Conservation (phyloP, 23 tunicate species). For the Ascidia mentula region DNA sequence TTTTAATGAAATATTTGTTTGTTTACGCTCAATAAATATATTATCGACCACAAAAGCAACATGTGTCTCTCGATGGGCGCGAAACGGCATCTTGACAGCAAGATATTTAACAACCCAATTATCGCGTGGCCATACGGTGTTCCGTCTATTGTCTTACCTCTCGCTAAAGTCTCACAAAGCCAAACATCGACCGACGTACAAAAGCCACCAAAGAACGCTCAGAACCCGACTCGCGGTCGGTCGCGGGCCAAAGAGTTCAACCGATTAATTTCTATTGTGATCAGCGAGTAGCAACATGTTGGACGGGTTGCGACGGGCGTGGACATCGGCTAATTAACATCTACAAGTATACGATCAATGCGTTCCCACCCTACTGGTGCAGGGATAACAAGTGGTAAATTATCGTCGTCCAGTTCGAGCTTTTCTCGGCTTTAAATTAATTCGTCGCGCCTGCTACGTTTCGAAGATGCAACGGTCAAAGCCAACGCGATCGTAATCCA, state of each 20-base stretch:
- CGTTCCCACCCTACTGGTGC: conserved; percentile 1
- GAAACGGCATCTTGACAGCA: background rate
- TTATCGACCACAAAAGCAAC: no score
- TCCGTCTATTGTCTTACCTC: background rate
- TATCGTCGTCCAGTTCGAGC: background rate
- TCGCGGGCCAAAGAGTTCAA: conserved; percentile 9
- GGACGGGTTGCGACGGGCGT: background rate
- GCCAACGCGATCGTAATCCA: background rate
- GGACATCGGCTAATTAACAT: background rate
- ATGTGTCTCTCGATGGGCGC: no score
- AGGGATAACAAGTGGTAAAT: background rate
- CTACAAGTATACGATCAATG: conserved; percentile 2
- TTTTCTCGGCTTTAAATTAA: background rate
- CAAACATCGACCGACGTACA: background rate
- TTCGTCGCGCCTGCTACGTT: background rate
- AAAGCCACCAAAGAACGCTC: background rate
- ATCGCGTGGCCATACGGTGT: background rate
- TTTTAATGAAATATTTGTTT: no score
- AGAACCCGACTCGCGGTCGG: background rate
- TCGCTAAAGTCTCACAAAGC: background rate
- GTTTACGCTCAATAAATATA: no score
- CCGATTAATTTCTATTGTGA: conserved; percentile 29
- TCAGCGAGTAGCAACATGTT: conserved; percentile 6
- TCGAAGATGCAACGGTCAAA: background rate
- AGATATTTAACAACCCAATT: background rate